Percentiles rank a stretch among this genome's conserved stretches.
Conservation (phyloP, 2,113 vertebrate species). For the Agapornis roseicollis region DNA sequence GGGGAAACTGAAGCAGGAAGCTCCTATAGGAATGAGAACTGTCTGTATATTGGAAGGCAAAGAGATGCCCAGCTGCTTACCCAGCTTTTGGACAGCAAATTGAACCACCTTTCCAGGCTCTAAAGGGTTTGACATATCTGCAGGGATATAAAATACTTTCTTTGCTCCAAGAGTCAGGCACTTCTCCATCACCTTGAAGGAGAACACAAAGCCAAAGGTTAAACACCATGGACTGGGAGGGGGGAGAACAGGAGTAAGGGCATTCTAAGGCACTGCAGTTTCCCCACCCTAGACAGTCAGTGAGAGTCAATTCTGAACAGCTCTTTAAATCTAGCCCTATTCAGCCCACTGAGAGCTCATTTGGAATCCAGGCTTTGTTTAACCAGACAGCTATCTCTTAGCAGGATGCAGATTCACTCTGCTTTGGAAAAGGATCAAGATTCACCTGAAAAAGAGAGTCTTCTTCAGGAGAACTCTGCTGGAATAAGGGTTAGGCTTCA, state of each 20-base stretch:
- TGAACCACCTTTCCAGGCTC: constrained; percentile 78
- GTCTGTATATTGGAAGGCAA: neutral
- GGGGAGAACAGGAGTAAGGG: neutral
- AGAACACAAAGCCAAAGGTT: neutral
- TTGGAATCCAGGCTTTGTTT: neutral
- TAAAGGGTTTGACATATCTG: constrained; percentile 79
- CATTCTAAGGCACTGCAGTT: neutral
- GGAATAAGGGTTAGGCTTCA: neutral
- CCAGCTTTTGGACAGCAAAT: constrained; percentile 82
- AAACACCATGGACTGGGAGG: neutral
- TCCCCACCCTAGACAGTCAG: neutral
- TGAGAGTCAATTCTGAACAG: neutral
- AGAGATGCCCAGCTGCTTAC: constrained; percentile 43
- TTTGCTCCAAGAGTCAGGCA: constrained; percentile 83
- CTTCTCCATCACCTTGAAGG: constrained; percentile 80
- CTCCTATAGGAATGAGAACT: neutral
- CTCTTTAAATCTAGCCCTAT: neutral
- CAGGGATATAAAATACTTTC: constrained; percentile 77
- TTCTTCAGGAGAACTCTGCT: neutral
- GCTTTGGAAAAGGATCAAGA: neutral
- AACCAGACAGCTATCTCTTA: neutral
- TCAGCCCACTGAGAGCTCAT: neutral
- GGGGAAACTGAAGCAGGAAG: neutral
- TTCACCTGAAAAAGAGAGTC: neutral
- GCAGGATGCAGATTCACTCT: neutral